Conservation (phyloP, 2,797 vertebrate species). For the Pteronotus mesoamericanus region DNA sequence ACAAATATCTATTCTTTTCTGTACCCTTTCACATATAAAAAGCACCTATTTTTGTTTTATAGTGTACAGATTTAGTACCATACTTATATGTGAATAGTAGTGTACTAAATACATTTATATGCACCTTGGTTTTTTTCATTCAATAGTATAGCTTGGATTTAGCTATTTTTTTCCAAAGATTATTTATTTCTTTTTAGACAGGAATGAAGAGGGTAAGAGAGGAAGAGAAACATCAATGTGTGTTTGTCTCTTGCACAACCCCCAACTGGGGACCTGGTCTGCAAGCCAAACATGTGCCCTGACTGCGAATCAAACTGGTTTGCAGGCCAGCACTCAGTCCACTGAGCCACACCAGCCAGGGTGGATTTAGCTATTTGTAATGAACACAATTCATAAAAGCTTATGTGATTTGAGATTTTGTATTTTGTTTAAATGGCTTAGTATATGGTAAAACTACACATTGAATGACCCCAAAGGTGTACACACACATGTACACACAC, state of each 20-base stretch:
- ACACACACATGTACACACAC: no score
- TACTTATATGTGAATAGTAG: not conserved
- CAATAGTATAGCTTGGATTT: not conserved
- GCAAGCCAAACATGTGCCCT: no score
- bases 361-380: slow-evolving; percentile 38
- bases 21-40: not conserved
- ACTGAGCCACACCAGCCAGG: no score
- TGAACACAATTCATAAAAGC: not conserved
- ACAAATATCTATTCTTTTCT: not conserved
- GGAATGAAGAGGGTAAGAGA: no score
- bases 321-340: no score
- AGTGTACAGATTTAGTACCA: not conserved
- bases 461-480: not conserved
- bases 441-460: not conserved
- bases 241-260: no score
- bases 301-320: no score
- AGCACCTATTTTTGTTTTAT: not conserved
- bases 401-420: not conserved
- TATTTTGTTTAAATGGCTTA: slow-evolving; percentile 27
- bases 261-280: no score
- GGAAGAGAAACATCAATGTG: no score
- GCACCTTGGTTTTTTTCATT: not conserved
- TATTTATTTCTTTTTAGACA: no score
- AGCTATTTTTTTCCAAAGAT: no score
- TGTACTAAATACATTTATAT: not conserved